Conservation (phyloP, 2,113 vertebrate species). For the Nibea albiflora region DNA sequence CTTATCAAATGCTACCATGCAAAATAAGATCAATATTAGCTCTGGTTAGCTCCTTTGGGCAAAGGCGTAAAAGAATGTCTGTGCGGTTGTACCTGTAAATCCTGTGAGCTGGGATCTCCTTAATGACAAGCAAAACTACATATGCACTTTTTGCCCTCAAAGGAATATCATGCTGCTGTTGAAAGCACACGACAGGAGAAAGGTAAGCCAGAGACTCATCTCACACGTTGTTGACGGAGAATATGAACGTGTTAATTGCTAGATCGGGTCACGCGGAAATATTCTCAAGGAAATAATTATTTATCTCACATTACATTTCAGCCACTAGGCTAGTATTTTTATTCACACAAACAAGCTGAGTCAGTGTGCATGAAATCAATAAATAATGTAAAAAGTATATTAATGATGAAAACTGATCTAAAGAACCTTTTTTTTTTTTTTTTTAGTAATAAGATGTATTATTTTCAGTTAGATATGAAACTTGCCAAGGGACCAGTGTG, state of each 20-base stretch:
- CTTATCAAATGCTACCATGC: not conserved
- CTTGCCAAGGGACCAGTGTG: not conserved
- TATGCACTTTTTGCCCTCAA: not conserved
- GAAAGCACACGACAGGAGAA: not conserved
- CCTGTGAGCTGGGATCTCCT: constrained; percentile 3
- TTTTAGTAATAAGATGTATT: not conserved
- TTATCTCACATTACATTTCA: not conserved
- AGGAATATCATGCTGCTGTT: not conserved
- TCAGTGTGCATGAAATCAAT: not conserved
- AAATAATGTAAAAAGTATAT: not conserved
- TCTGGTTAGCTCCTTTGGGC: not conserved
- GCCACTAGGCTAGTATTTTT: not conserved
- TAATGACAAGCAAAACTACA: not conserved
- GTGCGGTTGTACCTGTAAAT: constrained; percentile 21
- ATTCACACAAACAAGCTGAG: not conserved
- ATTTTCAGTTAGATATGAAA: constrained; percentile 35
- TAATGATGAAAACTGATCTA: not conserved
- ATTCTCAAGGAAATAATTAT: not conserved
- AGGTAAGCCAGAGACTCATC: constrained; percentile 35
- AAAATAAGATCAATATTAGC: not conserved
- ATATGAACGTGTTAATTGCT: not conserved
- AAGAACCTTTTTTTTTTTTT: not conserved
- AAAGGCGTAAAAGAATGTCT: not conserved
- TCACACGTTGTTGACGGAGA: not conserved
- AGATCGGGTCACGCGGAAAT: not conserved